These are phyloP conservation scores for Ciconia boyciana DNA, from an alignment of 2,113 vertebrate species.

Conservation along the genomic window DNA sequence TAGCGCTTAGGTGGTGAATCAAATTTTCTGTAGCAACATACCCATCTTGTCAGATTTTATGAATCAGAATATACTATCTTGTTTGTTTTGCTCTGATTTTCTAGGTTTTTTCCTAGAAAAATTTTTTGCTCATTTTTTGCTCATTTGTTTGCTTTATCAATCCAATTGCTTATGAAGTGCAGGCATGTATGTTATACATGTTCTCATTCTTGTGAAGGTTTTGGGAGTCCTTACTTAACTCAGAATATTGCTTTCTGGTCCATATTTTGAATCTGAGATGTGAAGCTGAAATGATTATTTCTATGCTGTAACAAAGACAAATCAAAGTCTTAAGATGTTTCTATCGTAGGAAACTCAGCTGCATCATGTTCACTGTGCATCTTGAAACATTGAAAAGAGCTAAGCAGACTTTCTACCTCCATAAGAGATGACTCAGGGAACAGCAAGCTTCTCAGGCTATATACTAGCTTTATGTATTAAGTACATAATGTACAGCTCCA, in stretches of 20 bases:
- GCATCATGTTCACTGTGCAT: not conserved
- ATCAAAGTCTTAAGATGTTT: not conserved
- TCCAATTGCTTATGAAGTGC: not conserved
- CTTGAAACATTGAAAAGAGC: not conserved
- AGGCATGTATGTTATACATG: not conserved
- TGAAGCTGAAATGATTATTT: not conserved
- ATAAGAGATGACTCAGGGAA: not conserved
- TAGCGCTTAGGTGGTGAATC: not conserved
- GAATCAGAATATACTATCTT: not conserved
- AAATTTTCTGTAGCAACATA: not conserved
- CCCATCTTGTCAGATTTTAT: not conserved
- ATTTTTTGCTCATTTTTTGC: no score
- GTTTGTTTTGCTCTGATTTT: not conserved
- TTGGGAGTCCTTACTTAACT: not conserved
- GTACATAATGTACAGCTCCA: not conserved
- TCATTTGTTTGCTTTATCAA: not conserved
- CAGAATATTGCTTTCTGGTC: not conserved
- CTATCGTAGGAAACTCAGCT: not conserved
- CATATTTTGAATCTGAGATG: not conserved
- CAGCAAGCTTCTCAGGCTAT: not conserved
- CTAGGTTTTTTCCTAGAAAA: no score
- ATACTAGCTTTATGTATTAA: not conserved
- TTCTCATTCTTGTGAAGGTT: not conserved
- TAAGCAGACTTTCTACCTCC: not conserved
- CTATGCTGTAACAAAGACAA: not conserved